Base-by-base conservation (phyloP, 2,797 vertebrate species). In the Hipposideros larvatus region DNA sequence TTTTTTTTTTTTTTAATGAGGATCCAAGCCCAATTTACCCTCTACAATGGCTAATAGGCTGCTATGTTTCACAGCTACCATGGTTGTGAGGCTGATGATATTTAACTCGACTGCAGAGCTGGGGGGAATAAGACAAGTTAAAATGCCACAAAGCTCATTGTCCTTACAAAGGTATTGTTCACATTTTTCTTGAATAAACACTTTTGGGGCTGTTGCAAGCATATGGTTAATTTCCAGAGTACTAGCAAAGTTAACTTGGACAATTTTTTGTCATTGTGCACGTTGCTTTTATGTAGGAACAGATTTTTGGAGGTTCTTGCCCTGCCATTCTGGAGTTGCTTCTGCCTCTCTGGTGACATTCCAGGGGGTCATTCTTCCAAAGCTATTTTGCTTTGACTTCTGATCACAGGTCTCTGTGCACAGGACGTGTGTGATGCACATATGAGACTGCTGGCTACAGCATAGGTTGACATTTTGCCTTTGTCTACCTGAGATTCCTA, bases 361-460 rank as follows among this genome's bases (percentile, higher is more conserved):
- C 4, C 2, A 71, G 18, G 28, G 59, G 34, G 34, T 7, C 68
- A 55, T 41, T 24, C 37, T 57, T 19, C 1, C 85, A 59, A 41
- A 79, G 48, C 55, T 34, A 3, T 18, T 28, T 61, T 15, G 46
- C 21, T 88, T 53, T 34, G 43, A 78, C 63, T 57, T 13, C 22
- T 48, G 48, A 63, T 22, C n/a, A 0, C 4, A 46, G 28, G 9
- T 89, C 14, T 59, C 3, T n/a, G 28, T 43, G 77, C 24, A 3
- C 1, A 19, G 11, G 9, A 7, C 4, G 4, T 28, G 34, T 34
- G 61, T 63, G 34, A 4, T 8, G 13, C 9, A 11, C 3, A 1
- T 66, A 28, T 21, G 4, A 51, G 37, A 19, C 61, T 43, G 16
- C 31, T 34, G 22, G 63, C 26, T 19, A 14, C 14, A 77, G 61